phyloP scores from a whole-genome alignment of 2,113 vertebrate species.

The Leptobrachium ailaonicum region DNA sequence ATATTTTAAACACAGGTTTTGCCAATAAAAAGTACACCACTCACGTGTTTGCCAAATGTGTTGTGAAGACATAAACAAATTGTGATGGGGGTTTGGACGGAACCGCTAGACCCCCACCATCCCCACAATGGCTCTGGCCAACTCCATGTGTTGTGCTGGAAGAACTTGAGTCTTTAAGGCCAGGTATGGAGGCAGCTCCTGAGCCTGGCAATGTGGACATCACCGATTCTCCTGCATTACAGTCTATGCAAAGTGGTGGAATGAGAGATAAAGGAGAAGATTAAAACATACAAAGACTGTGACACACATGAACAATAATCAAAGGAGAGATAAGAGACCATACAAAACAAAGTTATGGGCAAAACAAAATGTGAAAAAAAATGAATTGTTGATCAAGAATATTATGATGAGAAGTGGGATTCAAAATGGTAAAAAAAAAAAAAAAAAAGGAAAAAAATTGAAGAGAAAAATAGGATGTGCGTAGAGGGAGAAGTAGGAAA shows the following conservation, averaged over 20 bases:
- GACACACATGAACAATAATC: too few species aligned
- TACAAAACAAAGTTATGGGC: too few species aligned
- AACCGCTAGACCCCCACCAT: slow-evolving; percentile 60
- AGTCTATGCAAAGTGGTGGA: slow-evolving; percentile 55
- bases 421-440: background rate
- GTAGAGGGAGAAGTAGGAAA: background rate
- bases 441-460: background rate
- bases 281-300: background rate
- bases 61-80: slow-evolving; percentile 94
- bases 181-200: slow-evolving; percentile 73
- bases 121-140: slow-evolving; percentile 66
- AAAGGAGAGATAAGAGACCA: too few species aligned
- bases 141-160: slow-evolving; percentile 65
- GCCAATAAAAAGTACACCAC: slow-evolving; percentile 32
- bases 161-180: slow-evolving; percentile 68
- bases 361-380: background rate
- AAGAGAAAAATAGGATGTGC: background rate
- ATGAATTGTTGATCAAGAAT: too few species aligned
- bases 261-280: background rate
- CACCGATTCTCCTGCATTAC: slow-evolving; percentile 80
- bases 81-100: slow-evolving; percentile 75
- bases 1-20: too few species aligned
- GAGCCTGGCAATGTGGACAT: slow-evolving; percentile 75
- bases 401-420: too few species aligned
- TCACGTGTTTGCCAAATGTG: slow-evolving; percentile 94